A percentile compares a stretch with the other conserved stretches of the same genome.
Conservation (phyloP, 1,140 invertebrate species). For the Drosophila bocqueti region DNA sequence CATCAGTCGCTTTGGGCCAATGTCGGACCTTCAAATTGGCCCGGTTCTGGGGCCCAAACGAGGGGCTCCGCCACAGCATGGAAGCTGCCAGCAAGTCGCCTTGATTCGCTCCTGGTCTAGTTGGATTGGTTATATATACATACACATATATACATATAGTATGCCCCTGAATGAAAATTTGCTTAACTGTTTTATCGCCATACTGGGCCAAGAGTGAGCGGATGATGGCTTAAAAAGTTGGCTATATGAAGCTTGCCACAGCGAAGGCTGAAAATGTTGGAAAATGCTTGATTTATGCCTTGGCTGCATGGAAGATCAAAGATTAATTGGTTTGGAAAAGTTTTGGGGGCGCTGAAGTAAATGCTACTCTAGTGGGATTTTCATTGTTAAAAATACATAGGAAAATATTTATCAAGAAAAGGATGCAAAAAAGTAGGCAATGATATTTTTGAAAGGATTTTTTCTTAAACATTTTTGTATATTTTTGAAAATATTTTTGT, state of each 20-base stretch:
- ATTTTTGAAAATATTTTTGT: not conserved
- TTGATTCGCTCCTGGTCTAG: constrained; percentile 28
- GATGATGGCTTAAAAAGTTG: constrained; percentile 41
- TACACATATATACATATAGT: not conserved
- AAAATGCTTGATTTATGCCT: constrained; percentile 29
- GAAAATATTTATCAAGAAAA: not conserved
- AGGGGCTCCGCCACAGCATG: constrained; percentile 15
- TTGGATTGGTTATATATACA: not conserved
- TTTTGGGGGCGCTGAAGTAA: not conserved
- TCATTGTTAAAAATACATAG: not conserved
- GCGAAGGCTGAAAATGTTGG: constrained; percentile 26
- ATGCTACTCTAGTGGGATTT: not conserved
- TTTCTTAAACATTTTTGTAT: too few relatives aligned
- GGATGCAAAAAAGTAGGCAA: not conserved
- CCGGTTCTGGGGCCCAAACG: constrained; percentile 36
- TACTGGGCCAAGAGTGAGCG: constrained; percentile 35
- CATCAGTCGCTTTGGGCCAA: constrained; percentile 56
- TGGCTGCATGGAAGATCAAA: constrained; percentile 22
- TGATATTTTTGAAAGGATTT: not conserved
- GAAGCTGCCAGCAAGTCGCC: constrained; percentile 13
- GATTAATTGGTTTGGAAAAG: constrained; percentile 30
- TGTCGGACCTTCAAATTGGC: constrained; percentile 69
- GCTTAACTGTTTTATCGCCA: constrained; percentile 42
- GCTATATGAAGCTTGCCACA: not conserved
- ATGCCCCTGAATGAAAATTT: constrained; percentile 57